Percentiles rank a stretch among this genome's conserved stretches.
phyloP scores from a whole-genome alignment of 2,888 invertebrate genomes.

The Dryadula phaetusa region DNA sequence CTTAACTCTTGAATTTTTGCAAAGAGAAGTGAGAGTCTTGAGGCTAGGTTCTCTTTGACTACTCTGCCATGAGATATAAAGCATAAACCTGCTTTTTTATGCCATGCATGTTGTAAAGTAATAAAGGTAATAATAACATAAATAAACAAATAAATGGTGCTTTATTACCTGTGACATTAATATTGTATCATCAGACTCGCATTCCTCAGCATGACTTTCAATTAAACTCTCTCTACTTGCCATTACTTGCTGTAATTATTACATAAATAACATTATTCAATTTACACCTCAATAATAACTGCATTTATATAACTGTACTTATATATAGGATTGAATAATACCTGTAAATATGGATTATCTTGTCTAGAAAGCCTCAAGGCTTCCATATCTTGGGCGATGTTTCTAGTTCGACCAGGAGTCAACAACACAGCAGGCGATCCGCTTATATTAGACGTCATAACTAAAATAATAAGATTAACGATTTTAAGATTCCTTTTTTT shows the following conservation, averaged over 20 bases:
- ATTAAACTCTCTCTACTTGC: constrained; percentile 92
- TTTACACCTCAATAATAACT: constrained; percentile 22
- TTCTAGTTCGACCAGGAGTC: constrained; percentile 89
- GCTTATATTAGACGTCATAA: constrained; percentile 65
- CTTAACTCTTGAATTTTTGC: too few species aligned
- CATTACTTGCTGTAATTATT: constrained; percentile 86
- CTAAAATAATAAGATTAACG: constrained; percentile 52
- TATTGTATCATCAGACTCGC: constrained; percentile 90
- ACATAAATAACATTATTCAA: constrained; percentile 34
- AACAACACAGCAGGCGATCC: constrained; percentile 85
- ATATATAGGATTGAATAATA: constrained; percentile 54
- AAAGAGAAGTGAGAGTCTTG: too few species aligned
- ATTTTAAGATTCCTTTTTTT: constrained; percentile 22
- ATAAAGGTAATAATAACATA: not conserved
- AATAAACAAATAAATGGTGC: constrained; percentile 6
- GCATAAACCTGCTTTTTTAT: too few species aligned
- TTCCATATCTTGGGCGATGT: constrained; percentile 94
- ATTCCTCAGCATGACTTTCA: constrained; percentile 88
- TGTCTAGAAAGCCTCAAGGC: constrained; percentile 91
- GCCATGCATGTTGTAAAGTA: not conserved
- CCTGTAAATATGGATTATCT: constrained; percentile 93
- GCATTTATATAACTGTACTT: constrained; percentile 32
- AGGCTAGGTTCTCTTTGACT: too few species aligned
- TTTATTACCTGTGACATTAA: constrained; percentile 88
- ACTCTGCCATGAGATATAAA: too few species aligned